A percentile compares a stretch with the other conserved stretches of the same genome.
Conservation (phyloP, 1,140 invertebrate species). For the Xylocopa sonorina region DNA sequence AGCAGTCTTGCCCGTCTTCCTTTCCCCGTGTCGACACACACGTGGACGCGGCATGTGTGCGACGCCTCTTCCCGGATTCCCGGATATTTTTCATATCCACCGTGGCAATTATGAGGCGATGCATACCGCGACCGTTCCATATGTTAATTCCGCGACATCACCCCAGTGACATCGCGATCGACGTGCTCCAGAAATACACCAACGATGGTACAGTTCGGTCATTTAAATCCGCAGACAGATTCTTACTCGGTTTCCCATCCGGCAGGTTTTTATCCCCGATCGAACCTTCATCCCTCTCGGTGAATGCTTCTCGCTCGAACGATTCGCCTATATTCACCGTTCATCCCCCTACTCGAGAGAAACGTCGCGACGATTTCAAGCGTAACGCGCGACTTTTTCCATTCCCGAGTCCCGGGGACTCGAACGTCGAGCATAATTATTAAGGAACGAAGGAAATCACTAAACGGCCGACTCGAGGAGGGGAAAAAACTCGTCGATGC, state of each 20-base stretch:
- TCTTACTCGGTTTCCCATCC: no score
- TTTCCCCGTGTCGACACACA: constrained; percentile 30
- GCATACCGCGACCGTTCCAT: neutral
- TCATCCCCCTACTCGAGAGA: constrained; percentile 12
- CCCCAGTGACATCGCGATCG: neutral
- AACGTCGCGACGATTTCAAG: constrained; percentile 8
- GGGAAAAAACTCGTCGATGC: neutral
- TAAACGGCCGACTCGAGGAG: neutral
- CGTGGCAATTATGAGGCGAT: neutral
- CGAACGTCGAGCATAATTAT: constrained; percentile 11
- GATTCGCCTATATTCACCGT: neutral
- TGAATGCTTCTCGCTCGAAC: neutral
- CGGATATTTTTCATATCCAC: neutral
- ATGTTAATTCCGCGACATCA: constrained; percentile 12
- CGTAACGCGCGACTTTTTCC: neutral
- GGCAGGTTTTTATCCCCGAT: no score
- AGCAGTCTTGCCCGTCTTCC: constrained; percentile 66
- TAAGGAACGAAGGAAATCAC: constrained; percentile 28
- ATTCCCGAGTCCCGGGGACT: neutral
- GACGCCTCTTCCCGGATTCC: neutral
- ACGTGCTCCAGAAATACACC: constrained; percentile 21
- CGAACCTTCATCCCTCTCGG: neutral
- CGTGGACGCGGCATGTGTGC: neutral
- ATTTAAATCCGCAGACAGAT: neutral
- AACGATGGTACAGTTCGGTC: neutral